phyloP scores from a whole-genome alignment of 2,797 vertebrate genomes.

The Typhlichthys eigenmanni region DNA sequence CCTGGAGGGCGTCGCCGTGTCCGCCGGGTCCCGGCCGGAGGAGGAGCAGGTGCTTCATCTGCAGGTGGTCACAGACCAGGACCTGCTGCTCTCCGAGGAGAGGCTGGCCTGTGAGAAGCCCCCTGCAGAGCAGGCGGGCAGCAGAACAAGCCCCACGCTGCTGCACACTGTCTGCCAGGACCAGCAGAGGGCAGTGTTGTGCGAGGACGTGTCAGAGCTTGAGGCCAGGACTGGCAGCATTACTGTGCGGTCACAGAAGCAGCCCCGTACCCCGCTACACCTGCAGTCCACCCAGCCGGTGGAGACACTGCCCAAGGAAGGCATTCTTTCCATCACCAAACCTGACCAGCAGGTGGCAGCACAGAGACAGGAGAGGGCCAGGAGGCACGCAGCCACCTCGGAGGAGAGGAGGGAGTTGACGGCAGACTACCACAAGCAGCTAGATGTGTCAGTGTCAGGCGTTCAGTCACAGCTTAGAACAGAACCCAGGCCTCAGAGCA shows the following conservation, averaged over 20 bases:
- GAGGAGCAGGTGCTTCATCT: conserved; percentile 74
- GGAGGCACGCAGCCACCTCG: conserved; percentile 63
- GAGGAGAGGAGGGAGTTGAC: conserved; percentile 76
- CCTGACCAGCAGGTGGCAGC: conserved; percentile 69
- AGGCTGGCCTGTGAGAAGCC: conserved; percentile 75
- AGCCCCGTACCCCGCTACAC: conserved; percentile 65
- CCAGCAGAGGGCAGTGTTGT: conserved; percentile 69
- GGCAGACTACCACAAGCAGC: conserved; percentile 71
- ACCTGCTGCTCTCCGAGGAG: conserved; percentile 74
- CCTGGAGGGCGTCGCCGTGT: conserved; percentile 58
- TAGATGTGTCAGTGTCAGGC: conserved; percentile 69
- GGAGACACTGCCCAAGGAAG: conserved; percentile 78
- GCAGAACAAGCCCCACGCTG: conserved; percentile 73
- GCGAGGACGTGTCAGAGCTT: conserved; percentile 71
- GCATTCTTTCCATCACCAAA: conserved; percentile 63
- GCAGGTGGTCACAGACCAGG: conserved; percentile 78
- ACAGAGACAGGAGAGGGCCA: conserved; percentile 76
- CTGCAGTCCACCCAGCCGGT: conserved; percentile 73
- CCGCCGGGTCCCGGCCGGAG: conserved; percentile 71
- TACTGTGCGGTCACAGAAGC: conserved; percentile 62
- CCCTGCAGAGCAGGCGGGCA: conserved; percentile 56
- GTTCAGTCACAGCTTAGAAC: conserved; percentile 58
- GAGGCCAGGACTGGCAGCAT: conserved; percentile 52
- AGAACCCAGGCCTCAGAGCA: conserved; percentile 71
- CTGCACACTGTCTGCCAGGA: conserved; percentile 75